These are phyloP conservation scores for Pocillopora grandis DNA, from an alignment of 92 coral and sea anemone genomes.

Conservation along the genomic window DNA sequence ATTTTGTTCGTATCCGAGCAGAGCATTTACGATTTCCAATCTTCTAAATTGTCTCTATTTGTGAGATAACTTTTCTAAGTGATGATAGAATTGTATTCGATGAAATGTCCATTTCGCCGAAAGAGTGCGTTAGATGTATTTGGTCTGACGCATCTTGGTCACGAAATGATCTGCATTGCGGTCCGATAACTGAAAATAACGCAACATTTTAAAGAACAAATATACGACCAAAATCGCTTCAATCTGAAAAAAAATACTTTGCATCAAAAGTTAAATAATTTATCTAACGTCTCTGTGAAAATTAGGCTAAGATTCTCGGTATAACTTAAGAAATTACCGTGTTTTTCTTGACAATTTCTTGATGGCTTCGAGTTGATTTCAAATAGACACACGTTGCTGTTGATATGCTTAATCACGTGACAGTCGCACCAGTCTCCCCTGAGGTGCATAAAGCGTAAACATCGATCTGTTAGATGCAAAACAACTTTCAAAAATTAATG, in stretches of 20 bases:
- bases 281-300: constrained; percentile 33
- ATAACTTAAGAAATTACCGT: constrained; percentile 28
- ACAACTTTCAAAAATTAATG: background rate
- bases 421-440: constrained; percentile 40
- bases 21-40: background rate
- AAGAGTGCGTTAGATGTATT: background rate
- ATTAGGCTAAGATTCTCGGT: background rate
- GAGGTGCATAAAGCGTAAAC: constrained; percentile 5
- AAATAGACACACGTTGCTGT: constrained; percentile 36
- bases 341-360: constrained; percentile 18
- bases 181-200: constrained; percentile 21
- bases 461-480: constrained; percentile 31
- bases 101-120: background rate
- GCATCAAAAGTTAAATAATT: constrained; percentile 11
- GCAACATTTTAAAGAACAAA: constrained; percentile 30
- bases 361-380: constrained; percentile 36
- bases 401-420: constrained; percentile 40
- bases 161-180: constrained; percentile 34
- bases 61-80: background rate
- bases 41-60: background rate
- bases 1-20: background rate
- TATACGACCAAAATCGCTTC: background rate
- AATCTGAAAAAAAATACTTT: background rate
- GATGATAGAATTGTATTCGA: background rate
- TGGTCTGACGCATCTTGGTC: constrained; percentile 17